Conservation (phyloP, 1,140 invertebrate genomes). For the Drosophila navojoa region DNA sequence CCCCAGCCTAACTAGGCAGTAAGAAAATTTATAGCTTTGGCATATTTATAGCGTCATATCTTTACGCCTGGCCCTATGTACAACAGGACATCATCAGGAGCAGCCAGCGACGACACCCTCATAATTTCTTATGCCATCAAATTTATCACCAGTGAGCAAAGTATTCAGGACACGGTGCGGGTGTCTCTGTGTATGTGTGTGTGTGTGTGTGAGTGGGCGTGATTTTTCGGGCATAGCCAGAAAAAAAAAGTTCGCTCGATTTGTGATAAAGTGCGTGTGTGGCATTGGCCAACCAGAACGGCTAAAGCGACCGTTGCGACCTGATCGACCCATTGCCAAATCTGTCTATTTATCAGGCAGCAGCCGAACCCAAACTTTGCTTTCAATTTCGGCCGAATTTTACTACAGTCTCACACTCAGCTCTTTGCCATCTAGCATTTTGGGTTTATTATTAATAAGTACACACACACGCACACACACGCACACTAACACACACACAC, state of each 20-base stretch:
- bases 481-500: constrained; percentile 12
- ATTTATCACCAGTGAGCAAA: constrained; percentile 68
- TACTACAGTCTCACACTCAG: constrained; percentile 48
- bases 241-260: constrained; percentile 73
- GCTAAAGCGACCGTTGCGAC: not conserved
- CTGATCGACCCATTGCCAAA: constrained; percentile 19
- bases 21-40: constrained; percentile 71
- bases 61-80: constrained; percentile 61
- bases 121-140: constrained; percentile 77
- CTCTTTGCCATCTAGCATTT: constrained; percentile 15
- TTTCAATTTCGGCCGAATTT: constrained; percentile 71
- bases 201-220: constrained; percentile 42
- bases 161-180: constrained; percentile 12
- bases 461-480: constrained; percentile 13
- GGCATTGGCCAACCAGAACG: constrained; percentile 55
- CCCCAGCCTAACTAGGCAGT: constrained; percentile 24
- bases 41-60: constrained; percentile 79
- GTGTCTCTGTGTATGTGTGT: not conserved
- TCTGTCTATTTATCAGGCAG: constrained; percentile 65
- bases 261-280: constrained; percentile 79
- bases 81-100: constrained; percentile 75
- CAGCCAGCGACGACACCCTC: constrained; percentile 63
- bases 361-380: constrained; percentile 58
- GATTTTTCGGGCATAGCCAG: constrained; percentile 53
- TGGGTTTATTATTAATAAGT: constrained; percentile 72